Percentiles rank a stretch among this genome's conserved stretches.
phyloP scores from a whole-genome alignment of 2,113 vertebrate genomes.

The Lampris megalopsis region DNA sequence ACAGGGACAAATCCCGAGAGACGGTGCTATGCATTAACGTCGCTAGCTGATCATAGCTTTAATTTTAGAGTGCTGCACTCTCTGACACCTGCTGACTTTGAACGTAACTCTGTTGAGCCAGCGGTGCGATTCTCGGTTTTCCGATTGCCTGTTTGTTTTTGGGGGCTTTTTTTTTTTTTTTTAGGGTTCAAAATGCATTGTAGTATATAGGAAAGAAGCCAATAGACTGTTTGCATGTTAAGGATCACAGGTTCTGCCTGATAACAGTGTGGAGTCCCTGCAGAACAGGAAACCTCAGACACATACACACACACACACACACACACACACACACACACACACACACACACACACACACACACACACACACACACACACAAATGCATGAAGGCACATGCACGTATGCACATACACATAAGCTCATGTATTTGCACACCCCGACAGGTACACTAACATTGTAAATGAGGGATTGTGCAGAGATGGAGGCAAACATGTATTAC shows the following conservation, averaged over 20 bases:
- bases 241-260: conserved; percentile 23
- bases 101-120: neutral
- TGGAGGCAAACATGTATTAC: too few relatives aligned
- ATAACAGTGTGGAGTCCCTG: conserved; percentile 37
- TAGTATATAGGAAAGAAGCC: conserved; percentile 53
- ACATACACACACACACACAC: neutral
- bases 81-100: neutral
- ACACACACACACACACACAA: neutral
- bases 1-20: too few relatives aligned
- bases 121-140: too few relatives aligned
- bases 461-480: too few relatives aligned
- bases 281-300: neutral
- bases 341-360: neutral
- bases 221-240: conserved; percentile 52
- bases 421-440: neutral
- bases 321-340: neutral
- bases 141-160: too few relatives aligned
- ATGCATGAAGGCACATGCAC: neutral
- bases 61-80: neutral
- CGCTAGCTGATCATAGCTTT: too few relatives aligned
- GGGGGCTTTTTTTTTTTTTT: neutral
- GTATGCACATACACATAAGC: neutral
- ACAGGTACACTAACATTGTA: too few relatives aligned
- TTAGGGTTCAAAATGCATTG: conserved; percentile 20
- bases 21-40: too few relatives aligned